Evolutionary conservation across 2,113 vertebrate species (phyloP).

Genomic region (Tragelaphus buxtoni): DNA sequence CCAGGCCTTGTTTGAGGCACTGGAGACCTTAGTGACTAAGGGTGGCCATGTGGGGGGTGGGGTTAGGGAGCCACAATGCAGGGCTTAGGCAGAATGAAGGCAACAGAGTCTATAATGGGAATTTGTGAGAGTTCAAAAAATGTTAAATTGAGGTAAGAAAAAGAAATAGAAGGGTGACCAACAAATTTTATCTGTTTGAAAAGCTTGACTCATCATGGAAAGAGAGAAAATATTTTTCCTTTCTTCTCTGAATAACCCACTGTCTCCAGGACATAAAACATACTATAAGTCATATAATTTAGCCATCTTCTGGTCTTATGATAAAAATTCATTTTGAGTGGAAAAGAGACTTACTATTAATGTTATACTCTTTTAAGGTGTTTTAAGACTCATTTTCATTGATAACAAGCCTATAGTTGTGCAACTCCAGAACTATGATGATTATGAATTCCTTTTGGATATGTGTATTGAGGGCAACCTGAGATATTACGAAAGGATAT

Average conservation of each 20-base stretch:
- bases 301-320: neutral
- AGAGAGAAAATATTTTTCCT: neutral
- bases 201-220: neutral
- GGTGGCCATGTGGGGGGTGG: neutral
- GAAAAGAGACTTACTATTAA: neutral
- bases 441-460: neutral
- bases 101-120: neutral
- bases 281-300: neutral
- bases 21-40: neutral
- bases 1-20: neutral
- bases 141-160: neutral
- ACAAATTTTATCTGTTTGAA: neutral
- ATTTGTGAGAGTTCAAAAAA: neutral
- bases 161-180: neutral
- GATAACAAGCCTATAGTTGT: neutral
- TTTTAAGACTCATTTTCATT: neutral
- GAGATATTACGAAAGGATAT: neutral
- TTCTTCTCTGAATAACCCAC: neutral
- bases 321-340: neutral
- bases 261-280: neutral
- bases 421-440: neutral
- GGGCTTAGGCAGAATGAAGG: neutral
- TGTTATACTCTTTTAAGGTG: neutral
- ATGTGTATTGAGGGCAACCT: neutral
- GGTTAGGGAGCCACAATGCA: rapidly evolving